A percentile compares a stretch with the other conserved stretches of the same genome.
phyloP scores from a whole-genome alignment of 2,797 vertebrate species.

The Acrocephalus scirpaceus region DNA sequence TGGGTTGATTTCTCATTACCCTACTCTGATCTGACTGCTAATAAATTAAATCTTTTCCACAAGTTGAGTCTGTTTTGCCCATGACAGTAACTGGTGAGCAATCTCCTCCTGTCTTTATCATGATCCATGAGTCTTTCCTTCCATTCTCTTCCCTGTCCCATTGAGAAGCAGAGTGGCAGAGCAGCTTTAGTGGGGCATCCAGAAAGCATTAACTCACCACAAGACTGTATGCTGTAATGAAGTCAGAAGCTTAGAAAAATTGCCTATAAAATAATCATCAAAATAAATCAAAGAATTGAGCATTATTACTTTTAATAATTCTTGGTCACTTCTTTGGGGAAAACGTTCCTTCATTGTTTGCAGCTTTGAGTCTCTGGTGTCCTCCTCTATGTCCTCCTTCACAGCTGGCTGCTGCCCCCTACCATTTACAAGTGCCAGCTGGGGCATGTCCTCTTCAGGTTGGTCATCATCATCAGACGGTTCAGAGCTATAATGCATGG shows the following conservation, averaged over 20 bases:
- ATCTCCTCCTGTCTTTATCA: background rate
- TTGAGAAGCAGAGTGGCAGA: background rate
- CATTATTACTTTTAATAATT: constrained; percentile 81
- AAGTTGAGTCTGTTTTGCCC: background rate
- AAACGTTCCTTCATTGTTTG: constrained; percentile 83
- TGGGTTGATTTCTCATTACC: background rate
- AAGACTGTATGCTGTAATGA: background rate
- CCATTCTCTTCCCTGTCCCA: background rate
- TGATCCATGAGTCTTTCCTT: background rate
- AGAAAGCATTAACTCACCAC: background rate
- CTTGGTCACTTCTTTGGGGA: constrained; percentile 79
- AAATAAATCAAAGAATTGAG: background rate
- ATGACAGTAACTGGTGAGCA: background rate
- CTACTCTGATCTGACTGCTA: background rate
- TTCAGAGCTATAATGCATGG: constrained; percentile 53
- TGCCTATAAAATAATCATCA: background rate
- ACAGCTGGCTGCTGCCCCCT: background rate
- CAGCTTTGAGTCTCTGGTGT: constrained; percentile 63
- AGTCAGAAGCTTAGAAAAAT: background rate
- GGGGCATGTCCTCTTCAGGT: constrained; percentile 44
- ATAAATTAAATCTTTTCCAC: background rate
- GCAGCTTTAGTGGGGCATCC: background rate
- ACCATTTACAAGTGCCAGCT: constrained; percentile 1
- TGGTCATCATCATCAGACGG: constrained; percentile 73
- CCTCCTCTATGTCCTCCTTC: constrained; percentile 47